These are phyloP conservation scores for Chelonus formosanus DNA, from an alignment of 2,888 invertebrate genomes.

Conservation along the genomic window DNA sequence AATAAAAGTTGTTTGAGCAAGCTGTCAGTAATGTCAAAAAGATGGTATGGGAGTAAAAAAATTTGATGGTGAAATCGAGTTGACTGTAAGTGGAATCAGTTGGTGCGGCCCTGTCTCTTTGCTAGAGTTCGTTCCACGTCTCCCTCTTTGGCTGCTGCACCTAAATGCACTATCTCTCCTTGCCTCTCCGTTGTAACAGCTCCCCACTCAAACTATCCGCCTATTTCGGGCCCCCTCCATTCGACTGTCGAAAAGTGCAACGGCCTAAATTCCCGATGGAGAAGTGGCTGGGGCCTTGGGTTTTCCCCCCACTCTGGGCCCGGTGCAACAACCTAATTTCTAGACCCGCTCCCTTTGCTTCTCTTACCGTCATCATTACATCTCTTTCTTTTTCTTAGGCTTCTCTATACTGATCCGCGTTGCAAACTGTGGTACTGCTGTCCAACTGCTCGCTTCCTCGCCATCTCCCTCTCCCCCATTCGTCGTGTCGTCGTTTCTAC, in stretches of 20 bases:
- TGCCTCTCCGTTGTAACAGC: slow-evolving; percentile 48
- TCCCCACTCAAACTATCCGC: slow-evolving; percentile 50
- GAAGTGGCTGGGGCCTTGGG: slow-evolving; percentile 63
- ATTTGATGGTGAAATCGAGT: slow-evolving; percentile 31
- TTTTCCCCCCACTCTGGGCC: slow-evolving; percentile 50
- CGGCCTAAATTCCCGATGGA: slow-evolving; percentile 64
- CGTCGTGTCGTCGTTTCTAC: slow-evolving; percentile 25
- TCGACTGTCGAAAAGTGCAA: slow-evolving; percentile 63
- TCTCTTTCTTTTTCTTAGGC: slow-evolving; percentile 15
- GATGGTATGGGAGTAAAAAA: slow-evolving; percentile 24
- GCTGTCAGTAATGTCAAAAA: slow-evolving; percentile 5
- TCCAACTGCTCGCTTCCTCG: slow-evolving; percentile 25
- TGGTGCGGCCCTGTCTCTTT: slow-evolving; percentile 63
- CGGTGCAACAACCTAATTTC: slow-evolving; percentile 66
- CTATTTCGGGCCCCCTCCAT: slow-evolving; percentile 63
- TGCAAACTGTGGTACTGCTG: slow-evolving; percentile 23
- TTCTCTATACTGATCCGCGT: slow-evolving; percentile 13
- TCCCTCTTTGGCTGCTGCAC: slow-evolving; percentile 42
- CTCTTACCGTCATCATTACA: slow-evolving; percentile 8
- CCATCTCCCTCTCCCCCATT: slow-evolving; percentile 19
- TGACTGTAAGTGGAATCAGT: slow-evolving; percentile 35
- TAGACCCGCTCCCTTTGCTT: slow-evolving; percentile 55
- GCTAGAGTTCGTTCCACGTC: slow-evolving; percentile 56
- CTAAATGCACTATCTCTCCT: slow-evolving; percentile 59
- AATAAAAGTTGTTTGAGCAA: slow-evolving; percentile 3